A percentile compares a stretch with the other conserved stretches of the same genome.
phyloP scores from a whole-genome alignment of 2,113 vertebrate genomes.

The Indicator indicator region DNA sequence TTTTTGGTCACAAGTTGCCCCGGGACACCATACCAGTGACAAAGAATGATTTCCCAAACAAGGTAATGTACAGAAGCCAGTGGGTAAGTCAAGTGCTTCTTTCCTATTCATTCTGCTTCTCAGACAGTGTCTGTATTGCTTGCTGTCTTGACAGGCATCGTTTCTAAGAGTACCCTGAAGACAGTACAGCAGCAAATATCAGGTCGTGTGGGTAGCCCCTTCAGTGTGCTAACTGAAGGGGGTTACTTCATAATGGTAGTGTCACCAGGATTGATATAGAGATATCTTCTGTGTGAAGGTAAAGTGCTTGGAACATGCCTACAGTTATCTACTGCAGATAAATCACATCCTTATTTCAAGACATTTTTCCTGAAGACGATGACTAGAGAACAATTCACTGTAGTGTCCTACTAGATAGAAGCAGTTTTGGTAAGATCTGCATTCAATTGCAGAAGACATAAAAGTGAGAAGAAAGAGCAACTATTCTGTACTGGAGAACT shows the following conservation, averaged over 20 bases:
- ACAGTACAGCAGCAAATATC: slow-evolving; percentile 14
- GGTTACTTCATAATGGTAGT: slow-evolving; percentile 5
- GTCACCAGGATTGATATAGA: slow-evolving; percentile 34
- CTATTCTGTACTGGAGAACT: neutral
- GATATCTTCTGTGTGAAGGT: neutral
- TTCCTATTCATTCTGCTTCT: slow-evolving; percentile 21
- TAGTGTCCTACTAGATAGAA: neutral
- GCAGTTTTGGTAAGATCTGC: neutral
- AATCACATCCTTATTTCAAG: slow-evolving; percentile 33
- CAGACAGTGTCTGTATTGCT: neutral
- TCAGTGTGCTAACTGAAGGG: neutral
- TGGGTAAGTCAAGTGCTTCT: slow-evolving; percentile 38
- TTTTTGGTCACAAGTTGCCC: slow-evolving; percentile 20
- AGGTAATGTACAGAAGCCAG: slow-evolving; percentile 18
- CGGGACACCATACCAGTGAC: slow-evolving; percentile 23
- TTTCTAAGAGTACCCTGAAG: neutral
- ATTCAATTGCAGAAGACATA: neutral
- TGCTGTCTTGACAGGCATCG: slow-evolving; percentile 8
- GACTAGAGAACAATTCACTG: neutral
- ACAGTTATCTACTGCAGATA: slow-evolving; percentile 8
- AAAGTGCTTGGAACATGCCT: slow-evolving; percentile 23
- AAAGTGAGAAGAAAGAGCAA: neutral
- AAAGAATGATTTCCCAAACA: slow-evolving; percentile 53
- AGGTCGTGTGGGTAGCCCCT: neutral
- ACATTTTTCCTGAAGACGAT: neutral